These are phyloP conservation scores for Pseudopipra pipra DNA, from an alignment of 2,113 vertebrate species.

Conservation along the genomic window DNA sequence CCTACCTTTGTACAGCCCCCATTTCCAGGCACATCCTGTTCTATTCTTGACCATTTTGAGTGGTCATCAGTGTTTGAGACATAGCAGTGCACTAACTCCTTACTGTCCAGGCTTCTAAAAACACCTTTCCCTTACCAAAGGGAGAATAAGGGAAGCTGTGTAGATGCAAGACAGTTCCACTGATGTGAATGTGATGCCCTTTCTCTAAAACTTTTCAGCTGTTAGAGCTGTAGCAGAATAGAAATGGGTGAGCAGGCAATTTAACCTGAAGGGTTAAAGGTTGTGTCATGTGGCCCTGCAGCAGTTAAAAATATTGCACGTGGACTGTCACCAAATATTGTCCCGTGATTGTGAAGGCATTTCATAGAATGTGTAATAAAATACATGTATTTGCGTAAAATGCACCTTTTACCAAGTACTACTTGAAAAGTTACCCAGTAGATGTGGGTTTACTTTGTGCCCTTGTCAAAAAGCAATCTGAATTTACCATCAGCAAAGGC, in stretches of 20 bases:
- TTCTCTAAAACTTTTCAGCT: background rate
- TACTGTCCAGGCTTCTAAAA: background rate
- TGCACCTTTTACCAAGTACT: background rate
- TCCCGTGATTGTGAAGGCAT: background rate
- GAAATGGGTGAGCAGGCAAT: background rate
- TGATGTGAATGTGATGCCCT: background rate
- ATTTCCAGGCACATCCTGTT: background rate
- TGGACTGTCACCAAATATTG: background rate
- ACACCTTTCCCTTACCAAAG: background rate
- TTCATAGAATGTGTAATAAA: background rate
- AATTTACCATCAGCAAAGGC: background rate
- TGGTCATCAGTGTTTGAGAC: background rate
- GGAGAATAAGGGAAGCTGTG: background rate
- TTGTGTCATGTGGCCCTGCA: background rate
- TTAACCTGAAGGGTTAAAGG: background rate
- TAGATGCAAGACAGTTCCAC: background rate
- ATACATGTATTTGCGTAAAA: background rate
- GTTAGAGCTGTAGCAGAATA: background rate
- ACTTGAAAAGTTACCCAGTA: background rate
- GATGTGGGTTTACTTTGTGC: background rate
- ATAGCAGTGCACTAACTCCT: background rate
- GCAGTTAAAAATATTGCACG: fast-evolving
- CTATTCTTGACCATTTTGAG: background rate
- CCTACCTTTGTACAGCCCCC: fast-evolving
- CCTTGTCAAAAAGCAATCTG: background rate